Evolutionary conservation across 2,888 invertebrate species (phyloP).

Genomic region (Himalopsyche japonica): DNA sequence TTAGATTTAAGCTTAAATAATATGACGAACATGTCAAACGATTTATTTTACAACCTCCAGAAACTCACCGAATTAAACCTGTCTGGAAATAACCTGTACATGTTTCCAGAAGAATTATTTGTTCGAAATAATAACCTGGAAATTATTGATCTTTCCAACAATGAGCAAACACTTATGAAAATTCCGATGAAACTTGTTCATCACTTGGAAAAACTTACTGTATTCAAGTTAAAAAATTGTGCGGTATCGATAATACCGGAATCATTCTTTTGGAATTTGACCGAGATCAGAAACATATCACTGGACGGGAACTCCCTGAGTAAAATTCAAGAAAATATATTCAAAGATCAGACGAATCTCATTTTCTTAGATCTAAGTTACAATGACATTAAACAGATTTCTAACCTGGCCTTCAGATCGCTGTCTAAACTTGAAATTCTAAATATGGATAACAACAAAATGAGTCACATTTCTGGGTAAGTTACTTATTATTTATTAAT

Average conservation of each 20-base stretch:
- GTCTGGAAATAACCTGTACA: constrained; percentile 66
- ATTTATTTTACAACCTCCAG: constrained; percentile 64
- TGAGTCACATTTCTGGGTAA: constrained; percentile 63
- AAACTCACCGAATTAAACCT: constrained; percentile 68
- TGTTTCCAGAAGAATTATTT: constrained; percentile 65
- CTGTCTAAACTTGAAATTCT: constrained; percentile 62
- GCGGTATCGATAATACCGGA: constrained; percentile 63
- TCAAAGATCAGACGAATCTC: constrained; percentile 66
- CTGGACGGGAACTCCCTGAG: constrained; percentile 63
- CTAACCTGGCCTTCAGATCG: constrained; percentile 62
- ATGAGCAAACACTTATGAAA: constrained; percentile 60
- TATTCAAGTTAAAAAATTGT: constrained; percentile 61
- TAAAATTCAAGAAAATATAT: constrained; percentile 63
- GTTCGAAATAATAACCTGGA: constrained; percentile 58
- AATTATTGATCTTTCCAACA: constrained; percentile 62
- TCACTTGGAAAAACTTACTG: constrained; percentile 60
- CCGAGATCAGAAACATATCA: constrained; percentile 62
- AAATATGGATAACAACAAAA: constrained; percentile 67
- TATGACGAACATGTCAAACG: constrained; percentile 62
- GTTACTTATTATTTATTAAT: constrained; percentile 40
- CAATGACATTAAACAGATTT: constrained; percentile 65
- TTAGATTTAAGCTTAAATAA: constrained; percentile 73
- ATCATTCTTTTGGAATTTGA: constrained; percentile 66
- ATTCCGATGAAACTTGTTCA: constrained; percentile 66
- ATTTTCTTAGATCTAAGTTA: constrained; percentile 65